These are phyloP conservation scores for Fissipunctia ypsillon DNA, from an alignment of 2,888 invertebrate genomes.

Conservation along the genomic window DNA sequence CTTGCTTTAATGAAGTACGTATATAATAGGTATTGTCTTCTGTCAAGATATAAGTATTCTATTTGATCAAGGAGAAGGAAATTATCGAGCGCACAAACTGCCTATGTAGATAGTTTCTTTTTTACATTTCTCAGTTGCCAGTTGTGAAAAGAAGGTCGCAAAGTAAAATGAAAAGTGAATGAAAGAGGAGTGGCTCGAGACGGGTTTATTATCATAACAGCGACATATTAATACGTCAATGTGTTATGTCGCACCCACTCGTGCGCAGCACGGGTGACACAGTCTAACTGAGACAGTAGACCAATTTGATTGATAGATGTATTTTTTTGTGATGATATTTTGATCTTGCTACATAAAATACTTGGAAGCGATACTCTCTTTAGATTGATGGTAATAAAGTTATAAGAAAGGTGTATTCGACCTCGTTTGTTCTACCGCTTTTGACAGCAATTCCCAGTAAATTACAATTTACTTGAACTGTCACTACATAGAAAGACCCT, in stretches of 20 bases:
- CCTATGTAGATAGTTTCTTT: too few relatives aligned
- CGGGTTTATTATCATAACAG: slow-evolving; percentile 69
- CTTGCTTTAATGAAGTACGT: neutral
- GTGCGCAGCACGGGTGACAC: slow-evolving; percentile 24
- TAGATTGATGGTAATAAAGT: neutral
- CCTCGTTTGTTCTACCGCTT: neutral
- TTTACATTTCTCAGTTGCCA: neutral
- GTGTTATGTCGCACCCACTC: slow-evolving; percentile 66
- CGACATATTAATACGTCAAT: slow-evolving; percentile 68
- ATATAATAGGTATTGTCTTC: neutral
- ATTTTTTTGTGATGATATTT: neutral
- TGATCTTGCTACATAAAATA: neutral
- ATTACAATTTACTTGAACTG: too few relatives aligned
- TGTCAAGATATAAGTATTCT: neutral
- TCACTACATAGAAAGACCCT: too few relatives aligned
- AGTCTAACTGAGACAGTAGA: slow-evolving; percentile 29
- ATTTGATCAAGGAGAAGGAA: neutral
- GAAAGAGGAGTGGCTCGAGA: slow-evolving; percentile 39
- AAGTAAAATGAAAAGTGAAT: slow-evolving; percentile 61
- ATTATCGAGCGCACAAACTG: neutral
- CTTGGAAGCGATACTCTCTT: neutral
- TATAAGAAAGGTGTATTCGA: neutral
- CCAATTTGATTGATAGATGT: neutral
- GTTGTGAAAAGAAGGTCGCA: slow-evolving; percentile 36
- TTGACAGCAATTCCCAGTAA: too few relatives aligned